Evolutionary conservation across 2,113 vertebrate species (phyloP), one percentile per base, ranked within the genome.

Genomic region (Delphinapterus leucas): DNA sequence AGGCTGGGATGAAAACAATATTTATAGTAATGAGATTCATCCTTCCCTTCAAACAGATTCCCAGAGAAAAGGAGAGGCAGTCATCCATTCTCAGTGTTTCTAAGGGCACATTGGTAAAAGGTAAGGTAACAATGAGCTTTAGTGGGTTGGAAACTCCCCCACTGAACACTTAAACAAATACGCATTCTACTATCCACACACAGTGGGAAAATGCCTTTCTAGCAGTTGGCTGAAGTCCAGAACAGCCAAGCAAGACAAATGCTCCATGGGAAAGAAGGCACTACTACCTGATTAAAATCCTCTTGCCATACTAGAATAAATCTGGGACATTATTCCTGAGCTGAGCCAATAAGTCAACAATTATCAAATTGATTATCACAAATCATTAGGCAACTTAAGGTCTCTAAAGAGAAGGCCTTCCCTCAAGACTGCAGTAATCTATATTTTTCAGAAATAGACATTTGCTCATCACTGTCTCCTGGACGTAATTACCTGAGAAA

Each of bases 221-320:
- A 38, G 91, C 36, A 74, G 55, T 58, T 96, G 97, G 97, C 92
- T 74, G 13, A 94, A 65, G 96, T 93, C 97, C 97, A 96, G 94
- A 96, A 97, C 60, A 96, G 92, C 88, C 91, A 94, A 92, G 92
- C 89, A 97, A 97, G 96, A 98, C 95, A 97, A 98, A 96, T 96
- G 65, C 44, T 96, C 91, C 58, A 86, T 33, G 49, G 81, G 95
- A 86, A 94, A 92, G 96, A 94, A 93, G 97, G 95, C 55, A 73
- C 84, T 63, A 73, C 84, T 63, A 95, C 90, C 97, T 71, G 92
- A 98, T 84, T 93, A 94, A 97, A 97, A 91, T 76, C 90, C 90
- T 82, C 97, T 90, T 93, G 90, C 77, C 53, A 93, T 68, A 87
- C 86, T 63, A 60, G 79, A 93, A 76, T 93, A 82, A 92, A 96